A percentile compares a stretch with the other conserved stretches of the same genome.
Evolutionary conservation across 1,140 invertebrate species (phyloP).

Genomic region (Pseudomyrmex cubaensis): DNA sequence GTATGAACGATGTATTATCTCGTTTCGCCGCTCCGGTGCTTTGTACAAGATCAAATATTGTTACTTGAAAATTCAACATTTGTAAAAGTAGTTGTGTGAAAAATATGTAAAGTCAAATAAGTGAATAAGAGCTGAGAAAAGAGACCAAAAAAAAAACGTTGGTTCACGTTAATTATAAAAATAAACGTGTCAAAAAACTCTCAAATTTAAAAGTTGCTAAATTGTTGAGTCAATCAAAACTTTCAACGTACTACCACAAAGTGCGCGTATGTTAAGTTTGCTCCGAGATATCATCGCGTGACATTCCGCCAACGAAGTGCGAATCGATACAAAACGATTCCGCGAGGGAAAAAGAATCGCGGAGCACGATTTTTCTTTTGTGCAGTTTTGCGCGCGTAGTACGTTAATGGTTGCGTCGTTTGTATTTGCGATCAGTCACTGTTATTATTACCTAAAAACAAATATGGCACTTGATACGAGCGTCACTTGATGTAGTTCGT

Average conservation of each 20-base stretch:
- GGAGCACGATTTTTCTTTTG: constrained; percentile 9
- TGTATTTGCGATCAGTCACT: constrained; percentile 10
- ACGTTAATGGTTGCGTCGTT: constrained; percentile 46
- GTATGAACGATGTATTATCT: neutral
- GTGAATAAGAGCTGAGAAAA: too few species aligned
- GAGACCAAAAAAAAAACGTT: too few species aligned
- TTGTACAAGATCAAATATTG: neutral
- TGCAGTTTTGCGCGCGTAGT: constrained; percentile 35
- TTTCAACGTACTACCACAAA: too few species aligned
- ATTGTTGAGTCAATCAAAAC: too few species aligned
- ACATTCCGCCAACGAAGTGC: neutral
- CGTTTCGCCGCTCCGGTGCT: neutral
- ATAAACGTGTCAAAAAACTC: too few species aligned
- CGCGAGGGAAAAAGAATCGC: neutral
- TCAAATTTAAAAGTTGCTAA: too few species aligned
- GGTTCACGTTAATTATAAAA: too few species aligned
- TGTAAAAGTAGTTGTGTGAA: too few species aligned
- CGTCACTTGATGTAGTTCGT: neutral
- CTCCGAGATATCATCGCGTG: neutral
- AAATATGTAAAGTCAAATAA: too few species aligned
- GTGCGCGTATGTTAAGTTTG: constrained; percentile 2
- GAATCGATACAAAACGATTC: constrained; percentile 32
- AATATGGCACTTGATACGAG: constrained; percentile 1
- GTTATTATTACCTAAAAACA: constrained; percentile 13
- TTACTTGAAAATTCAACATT: neutral